These are phyloP conservation scores for Galbula dea DNA, from an alignment of 2,113 vertebrate genomes.

Conservation along the genomic window DNA sequence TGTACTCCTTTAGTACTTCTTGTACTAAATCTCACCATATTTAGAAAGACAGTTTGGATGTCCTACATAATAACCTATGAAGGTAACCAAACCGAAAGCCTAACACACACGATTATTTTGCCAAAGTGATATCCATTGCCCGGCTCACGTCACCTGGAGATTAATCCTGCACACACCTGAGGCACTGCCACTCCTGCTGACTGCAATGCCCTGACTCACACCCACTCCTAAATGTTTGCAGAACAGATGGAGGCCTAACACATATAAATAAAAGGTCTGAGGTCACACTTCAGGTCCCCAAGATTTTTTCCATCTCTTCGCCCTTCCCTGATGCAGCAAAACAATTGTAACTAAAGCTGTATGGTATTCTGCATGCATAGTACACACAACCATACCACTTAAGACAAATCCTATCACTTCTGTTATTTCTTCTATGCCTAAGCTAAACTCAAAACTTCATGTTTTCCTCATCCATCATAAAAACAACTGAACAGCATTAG, in stretches of 20 bases:
- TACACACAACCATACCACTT: accelerated
- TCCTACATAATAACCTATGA: background rate
- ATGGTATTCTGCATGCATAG: accelerated
- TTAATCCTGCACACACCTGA: background rate
- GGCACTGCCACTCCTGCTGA: background rate
- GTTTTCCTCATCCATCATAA: background rate
- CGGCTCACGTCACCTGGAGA: accelerated
- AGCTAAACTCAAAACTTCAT: background rate
- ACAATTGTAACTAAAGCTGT: accelerated
- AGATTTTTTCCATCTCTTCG: background rate
- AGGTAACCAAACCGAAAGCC: background rate
- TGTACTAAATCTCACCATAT: constrained; percentile 4
- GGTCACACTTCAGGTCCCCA: background rate
- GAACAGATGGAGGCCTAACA: background rate
- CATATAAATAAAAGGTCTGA: background rate
- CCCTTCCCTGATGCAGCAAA: no score
- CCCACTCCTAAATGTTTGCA: accelerated
- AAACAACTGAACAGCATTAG: background rate
- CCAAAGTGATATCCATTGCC: background rate
- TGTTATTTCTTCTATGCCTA: background rate
- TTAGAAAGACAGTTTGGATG: constrained; percentile 11
- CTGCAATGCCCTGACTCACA: accelerated
- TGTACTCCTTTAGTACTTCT: constrained; percentile 4
- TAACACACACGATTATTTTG: background rate
- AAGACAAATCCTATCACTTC: background rate